Base-by-base conservation (phyloP, 2,113 vertebrate genomes). In the Amphiprion percula region DNA sequence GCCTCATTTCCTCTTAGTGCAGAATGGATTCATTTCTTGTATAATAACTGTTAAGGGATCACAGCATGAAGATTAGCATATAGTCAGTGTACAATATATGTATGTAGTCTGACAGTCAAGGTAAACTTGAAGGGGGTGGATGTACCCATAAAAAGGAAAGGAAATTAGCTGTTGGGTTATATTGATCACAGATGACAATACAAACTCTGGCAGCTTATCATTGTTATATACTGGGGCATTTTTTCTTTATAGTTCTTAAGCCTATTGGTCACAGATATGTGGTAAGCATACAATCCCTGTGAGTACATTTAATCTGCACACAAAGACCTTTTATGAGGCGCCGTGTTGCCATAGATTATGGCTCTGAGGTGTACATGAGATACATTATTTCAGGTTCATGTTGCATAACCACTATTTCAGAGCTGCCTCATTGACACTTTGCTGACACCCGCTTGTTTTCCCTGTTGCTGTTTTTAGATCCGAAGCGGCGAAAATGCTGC, bases 401-500 rank as follows among this genome's bases (percentile, higher is more conserved):
- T 62, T 62, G 44, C 53, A 41, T 52, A 46, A 53, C 28, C 50
- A 56, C 56, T 50, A 55, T 79, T 30, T 68, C 33, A 56, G 33
- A 11, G 3, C 41, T 21, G 30, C 64, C 24, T 79, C 39, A 30
- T 4, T 67, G 70, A 81, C 19, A 33, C 69, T 39, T 77, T 33
- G 15, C 46, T 65, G 60, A 83, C 63, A 41, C 41, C 66, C 47
- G 19, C n/a, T 0, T 12, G 30, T 62, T 77, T 68, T 65, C 52
- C 65, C 19, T 21, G 0, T 62, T 59, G 79, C 58, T 59, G 44
- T 69, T 85, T 90, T 68, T 87, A 99, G 98, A 99, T 99, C 79
- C 95, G 97, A 90, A 99, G 97, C 62, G 98, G 98, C 30, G 98
- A 99, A 93, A 99, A 99, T 10, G 98, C 98, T 12, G 98, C 97